Evolutionary conservation across 53 echinoderm and acorn worm species (phyloP).

Genomic region (Echinometra lucunter): DNA sequence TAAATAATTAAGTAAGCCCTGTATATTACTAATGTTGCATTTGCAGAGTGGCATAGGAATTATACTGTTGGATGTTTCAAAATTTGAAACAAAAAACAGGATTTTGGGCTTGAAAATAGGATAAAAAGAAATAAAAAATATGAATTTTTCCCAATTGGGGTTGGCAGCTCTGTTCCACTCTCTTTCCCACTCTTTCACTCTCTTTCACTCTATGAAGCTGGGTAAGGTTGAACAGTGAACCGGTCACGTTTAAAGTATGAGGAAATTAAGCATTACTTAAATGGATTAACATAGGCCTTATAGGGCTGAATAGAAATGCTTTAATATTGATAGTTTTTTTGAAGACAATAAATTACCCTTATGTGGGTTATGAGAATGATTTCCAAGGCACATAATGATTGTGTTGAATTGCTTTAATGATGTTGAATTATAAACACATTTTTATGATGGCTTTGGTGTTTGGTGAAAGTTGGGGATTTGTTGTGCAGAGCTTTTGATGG

Average conservation of each 20-base stretch:
- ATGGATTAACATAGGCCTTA: conserved; percentile 23
- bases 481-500: background rate
- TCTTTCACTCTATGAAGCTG: background rate
- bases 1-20: too few relatives aligned
- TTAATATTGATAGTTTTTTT: background rate
- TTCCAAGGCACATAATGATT: conserved; percentile 3
- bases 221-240: background rate
- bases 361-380: conserved; percentile 11
- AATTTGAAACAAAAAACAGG: too few relatives aligned
- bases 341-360: background rate
- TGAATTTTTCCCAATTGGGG: too few relatives aligned
- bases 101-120: too few relatives aligned
- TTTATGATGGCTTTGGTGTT: background rate
- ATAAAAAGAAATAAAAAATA: too few relatives aligned
- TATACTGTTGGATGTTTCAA: too few relatives aligned
- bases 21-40: too few relatives aligned
- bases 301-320: background rate
- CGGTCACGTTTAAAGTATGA: background rate
- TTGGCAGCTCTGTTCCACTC: too few relatives aligned
- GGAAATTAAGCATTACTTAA: conserved; percentile 17
- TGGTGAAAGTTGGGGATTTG: background rate
- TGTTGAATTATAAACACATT: background rate
- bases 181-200: background rate
- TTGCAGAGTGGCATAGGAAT: too few relatives aligned
- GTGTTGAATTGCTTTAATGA: background rate